Conservation (phyloP, 2,113 vertebrate genomes). For the Chinchilla lanigera region DNA sequence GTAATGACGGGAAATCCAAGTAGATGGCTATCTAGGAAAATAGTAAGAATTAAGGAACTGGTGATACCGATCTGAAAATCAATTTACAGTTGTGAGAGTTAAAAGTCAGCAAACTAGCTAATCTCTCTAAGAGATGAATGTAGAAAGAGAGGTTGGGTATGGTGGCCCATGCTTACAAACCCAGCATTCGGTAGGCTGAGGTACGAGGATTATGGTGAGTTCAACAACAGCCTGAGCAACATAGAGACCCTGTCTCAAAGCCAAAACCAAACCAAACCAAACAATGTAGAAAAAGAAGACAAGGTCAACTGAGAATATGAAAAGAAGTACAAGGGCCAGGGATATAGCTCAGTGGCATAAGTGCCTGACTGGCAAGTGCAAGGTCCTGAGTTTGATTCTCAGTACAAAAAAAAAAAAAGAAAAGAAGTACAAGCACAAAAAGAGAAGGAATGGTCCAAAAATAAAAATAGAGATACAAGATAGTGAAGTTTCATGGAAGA, state of each 20-base stretch:
- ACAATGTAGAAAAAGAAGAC: slow-evolving; percentile 4
- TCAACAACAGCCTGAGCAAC: neutral
- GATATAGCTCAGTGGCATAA: too few relatives aligned
- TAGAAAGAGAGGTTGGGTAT: neutral
- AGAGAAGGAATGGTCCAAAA: neutral
- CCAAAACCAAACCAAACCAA: neutral
- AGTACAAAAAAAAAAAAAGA: too few relatives aligned
- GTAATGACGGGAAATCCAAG: slow-evolving; percentile 21
- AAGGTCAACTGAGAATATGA: slow-evolving; percentile 27
- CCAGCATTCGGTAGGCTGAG: neutral
- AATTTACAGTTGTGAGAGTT: slow-evolving; percentile 13
- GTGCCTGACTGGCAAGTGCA: too few relatives aligned
- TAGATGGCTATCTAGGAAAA: neutral
- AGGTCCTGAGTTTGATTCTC: too few relatives aligned
- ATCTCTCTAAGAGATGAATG: neutral
- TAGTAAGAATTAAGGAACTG: slow-evolving; percentile 17
- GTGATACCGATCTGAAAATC: neutral
- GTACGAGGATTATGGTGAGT: neutral
- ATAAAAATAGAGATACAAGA: slow-evolving; percentile 6
- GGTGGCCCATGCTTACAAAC: neutral
- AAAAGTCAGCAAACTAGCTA: slow-evolving; percentile 21
- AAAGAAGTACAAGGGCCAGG: too few relatives aligned
- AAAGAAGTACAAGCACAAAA: neutral
- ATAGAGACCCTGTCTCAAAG: neutral
- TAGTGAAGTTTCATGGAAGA: slow-evolving; percentile 40